These are phyloP conservation scores for Callopanchax toddi DNA, from an alignment of 2,113 vertebrate genomes.

Conservation along the genomic window DNA sequence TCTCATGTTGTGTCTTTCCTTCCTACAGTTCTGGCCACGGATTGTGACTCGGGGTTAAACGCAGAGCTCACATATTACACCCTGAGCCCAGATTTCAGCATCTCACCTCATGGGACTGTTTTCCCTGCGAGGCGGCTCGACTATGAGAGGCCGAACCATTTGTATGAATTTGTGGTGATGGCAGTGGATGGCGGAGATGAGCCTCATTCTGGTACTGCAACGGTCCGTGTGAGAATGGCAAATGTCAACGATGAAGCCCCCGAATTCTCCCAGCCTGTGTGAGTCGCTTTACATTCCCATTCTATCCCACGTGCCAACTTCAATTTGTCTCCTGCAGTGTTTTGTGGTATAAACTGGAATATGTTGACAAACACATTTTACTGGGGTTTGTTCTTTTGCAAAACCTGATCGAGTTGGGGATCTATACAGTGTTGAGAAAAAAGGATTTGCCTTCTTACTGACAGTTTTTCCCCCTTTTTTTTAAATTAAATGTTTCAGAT, in stretches of 20 bases:
- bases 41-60: constrained; percentile 88
- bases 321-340: too few relatives aligned
- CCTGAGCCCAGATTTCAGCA: constrained; percentile 87
- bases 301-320: not conserved
- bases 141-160: constrained; percentile 86
- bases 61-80: constrained; percentile 86
- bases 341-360: too few relatives aligned
- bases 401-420: not conserved
- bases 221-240: constrained; percentile 85
- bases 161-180: constrained; percentile 91
- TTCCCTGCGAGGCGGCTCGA: constrained; percentile 84
- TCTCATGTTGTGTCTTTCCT: constrained; percentile 14
- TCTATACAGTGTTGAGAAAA: too few relatives aligned
- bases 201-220: constrained; percentile 86
- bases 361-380: too few relatives aligned
- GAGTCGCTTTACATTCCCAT: constrained; percentile 49
- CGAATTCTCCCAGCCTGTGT: constrained; percentile 86
- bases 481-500: too few relatives aligned
- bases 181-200: constrained; percentile 86
- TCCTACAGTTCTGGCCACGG: constrained; percentile 84
- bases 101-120: constrained; percentile 85
- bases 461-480: too few relatives aligned
- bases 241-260: constrained; percentile 90
- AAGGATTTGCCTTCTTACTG: too few relatives aligned
- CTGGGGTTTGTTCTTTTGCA: too few relatives aligned